phyloP scores from a whole-genome alignment of 2,797 vertebrate genomes.

The Sternotherus odoratus region DNA sequence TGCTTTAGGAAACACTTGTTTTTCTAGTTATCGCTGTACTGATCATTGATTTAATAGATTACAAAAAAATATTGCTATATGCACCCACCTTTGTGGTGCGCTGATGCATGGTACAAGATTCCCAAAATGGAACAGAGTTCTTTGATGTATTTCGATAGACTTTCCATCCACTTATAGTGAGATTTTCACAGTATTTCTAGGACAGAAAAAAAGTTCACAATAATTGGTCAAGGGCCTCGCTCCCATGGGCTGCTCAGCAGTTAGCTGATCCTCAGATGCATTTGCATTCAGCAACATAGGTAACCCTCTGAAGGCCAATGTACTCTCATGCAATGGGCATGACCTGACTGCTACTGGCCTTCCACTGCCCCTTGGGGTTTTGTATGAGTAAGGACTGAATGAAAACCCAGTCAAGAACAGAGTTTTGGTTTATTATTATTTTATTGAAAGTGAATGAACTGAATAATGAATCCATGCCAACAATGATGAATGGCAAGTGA shows the following conservation, averaged over 20 bases:
- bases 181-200: background rate
- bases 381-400: background rate
- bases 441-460: constrained; percentile 15
- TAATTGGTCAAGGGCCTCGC: fast-evolving
- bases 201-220: background rate
- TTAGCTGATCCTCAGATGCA: background rate
- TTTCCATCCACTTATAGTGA: background rate
- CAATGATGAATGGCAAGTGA: background rate
- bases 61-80: background rate
- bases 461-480: background rate
- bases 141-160: background rate
- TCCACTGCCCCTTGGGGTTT: background rate
- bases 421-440: background rate
- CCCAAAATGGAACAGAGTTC: background rate
- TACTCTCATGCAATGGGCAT: fast-evolving
- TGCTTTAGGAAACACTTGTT: constrained; percentile 28
- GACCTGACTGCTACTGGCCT: background rate
- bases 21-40: constrained; percentile 6
- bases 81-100: background rate
- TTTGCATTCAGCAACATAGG: background rate
- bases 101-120: background rate
- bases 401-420: background rate
- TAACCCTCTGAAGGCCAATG: background rate
- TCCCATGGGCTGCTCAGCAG: background rate
- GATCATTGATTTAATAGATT: constrained; percentile 21